These are phyloP conservation scores for Chamaea fasciata DNA, from an alignment of 2,113 vertebrate species.

Conservation along the genomic window DNA sequence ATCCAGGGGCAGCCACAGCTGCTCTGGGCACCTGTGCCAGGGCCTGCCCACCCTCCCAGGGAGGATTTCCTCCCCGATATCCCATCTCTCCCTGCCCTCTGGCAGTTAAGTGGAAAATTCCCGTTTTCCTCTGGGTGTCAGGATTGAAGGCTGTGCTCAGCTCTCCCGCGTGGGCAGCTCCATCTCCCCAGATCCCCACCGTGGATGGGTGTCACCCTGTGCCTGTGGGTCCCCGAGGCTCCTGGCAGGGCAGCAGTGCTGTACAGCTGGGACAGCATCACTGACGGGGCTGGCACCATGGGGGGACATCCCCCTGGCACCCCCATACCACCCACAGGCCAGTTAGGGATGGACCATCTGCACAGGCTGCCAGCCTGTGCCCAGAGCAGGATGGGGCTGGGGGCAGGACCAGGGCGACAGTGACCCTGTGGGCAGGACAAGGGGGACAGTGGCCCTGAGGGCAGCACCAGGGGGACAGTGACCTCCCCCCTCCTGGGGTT, in stretches of 20 bases:
- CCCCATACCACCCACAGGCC: accelerated
- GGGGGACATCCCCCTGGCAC: not conserved
- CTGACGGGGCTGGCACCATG: not conserved
- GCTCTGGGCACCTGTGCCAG: not conserved
- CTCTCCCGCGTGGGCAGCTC: accelerated
- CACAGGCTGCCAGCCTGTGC: not conserved
- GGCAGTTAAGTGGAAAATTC: not conserved
- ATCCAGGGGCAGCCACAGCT: not conserved
- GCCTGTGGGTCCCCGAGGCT: not conserved
- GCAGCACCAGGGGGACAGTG: no score
- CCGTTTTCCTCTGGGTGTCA: not conserved
- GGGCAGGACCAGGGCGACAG: not conserved
- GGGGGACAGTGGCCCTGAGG: no score
- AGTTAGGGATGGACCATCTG: accelerated
- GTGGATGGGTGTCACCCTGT: not conserved
- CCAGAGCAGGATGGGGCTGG: not conserved
- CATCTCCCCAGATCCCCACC: accelerated
- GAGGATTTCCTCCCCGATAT: not conserved
- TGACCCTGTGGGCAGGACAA: no score
- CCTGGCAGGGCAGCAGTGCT: not conserved
- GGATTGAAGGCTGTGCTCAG: not conserved
- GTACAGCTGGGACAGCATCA: not conserved
- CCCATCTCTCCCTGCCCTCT: not conserved
- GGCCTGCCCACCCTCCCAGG: not conserved
- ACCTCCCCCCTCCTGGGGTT: not conserved